These are phyloP conservation scores for Limnothrissa miodon DNA, from an alignment of 2,113 vertebrate genomes.

Conservation along the genomic window DNA sequence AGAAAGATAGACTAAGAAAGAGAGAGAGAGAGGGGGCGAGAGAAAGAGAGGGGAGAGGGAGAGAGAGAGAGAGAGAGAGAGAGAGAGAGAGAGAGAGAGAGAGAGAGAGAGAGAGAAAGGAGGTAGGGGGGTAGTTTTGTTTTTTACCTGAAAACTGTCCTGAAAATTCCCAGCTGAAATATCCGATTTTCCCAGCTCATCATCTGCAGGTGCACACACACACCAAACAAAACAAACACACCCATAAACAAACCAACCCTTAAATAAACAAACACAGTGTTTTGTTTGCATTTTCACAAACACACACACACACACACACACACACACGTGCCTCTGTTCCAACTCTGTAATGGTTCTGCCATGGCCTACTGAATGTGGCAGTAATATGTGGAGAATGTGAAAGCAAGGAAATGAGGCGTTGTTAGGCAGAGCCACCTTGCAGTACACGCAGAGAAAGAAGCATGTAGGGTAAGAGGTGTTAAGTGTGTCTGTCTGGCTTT, in stretches of 20 bases:
- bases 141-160: slow-evolving; percentile 74
- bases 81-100: not conserved
- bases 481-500: not conserved
- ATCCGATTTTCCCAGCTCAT: slow-evolving; percentile 87
- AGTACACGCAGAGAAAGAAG: too few species aligned
- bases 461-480: slow-evolving; percentile 31
- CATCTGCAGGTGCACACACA: slow-evolving; percentile 75
- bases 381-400: not conserved
- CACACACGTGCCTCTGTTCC: not conserved
- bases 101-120: slow-evolving; percentile 24
- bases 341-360: too few species aligned
- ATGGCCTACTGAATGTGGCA: not conserved
- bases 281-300: too few species aligned
- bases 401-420: not conserved
- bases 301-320: too few species aligned
- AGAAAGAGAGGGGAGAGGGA: slow-evolving; percentile 21
- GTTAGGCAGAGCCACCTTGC: too few species aligned
- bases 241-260: slow-evolving; percentile 16
- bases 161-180: slow-evolving; percentile 79
- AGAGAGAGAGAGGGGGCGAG: not conserved
- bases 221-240: slow-evolving; percentile 42
- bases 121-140: slow-evolving; percentile 65
- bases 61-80: not conserved
- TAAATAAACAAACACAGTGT: not conserved
- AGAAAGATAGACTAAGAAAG: not conserved